Evolutionary conservation across 2,113 vertebrate species (phyloP).

Genomic region (Megaleporinus macrocephalus): DNA sequence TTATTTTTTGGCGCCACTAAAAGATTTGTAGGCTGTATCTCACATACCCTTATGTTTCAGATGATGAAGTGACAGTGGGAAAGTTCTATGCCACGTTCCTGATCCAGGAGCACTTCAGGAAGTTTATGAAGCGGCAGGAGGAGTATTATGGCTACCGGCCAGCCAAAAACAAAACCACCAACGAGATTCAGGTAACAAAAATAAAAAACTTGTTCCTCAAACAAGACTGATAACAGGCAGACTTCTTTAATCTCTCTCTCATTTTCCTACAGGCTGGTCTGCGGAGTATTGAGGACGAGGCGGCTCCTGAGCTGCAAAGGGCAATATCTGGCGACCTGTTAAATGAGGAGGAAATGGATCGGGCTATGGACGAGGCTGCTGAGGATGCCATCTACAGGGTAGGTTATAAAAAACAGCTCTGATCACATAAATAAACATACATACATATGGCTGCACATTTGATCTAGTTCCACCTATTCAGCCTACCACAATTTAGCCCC

Average conservation of each 20-base stretch:
- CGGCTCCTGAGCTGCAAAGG: conserved; percentile 84
- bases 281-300: conserved; percentile 89
- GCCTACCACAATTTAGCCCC: too few species aligned
- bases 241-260: background rate
- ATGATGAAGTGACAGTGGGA: conserved; percentile 76
- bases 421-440: background rate
- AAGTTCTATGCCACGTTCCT: conserved; percentile 94
- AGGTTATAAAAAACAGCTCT: background rate
- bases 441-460: background rate
- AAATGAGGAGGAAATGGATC: conserved; percentile 86
- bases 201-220: background rate
- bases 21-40: background rate
- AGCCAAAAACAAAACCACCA: conserved; percentile 80
- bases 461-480: background rate
- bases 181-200: conserved; percentile 86
- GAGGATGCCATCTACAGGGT: conserved; percentile 82
- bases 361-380: conserved; percentile 83
- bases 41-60: conserved; percentile 52
- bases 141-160: conserved; percentile 91
- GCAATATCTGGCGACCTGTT: conserved; percentile 90
- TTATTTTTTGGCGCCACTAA: too few species aligned
- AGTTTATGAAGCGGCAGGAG: conserved; percentile 92
- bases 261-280: conserved; percentile 83
- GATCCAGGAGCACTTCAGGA: conserved; percentile 94
- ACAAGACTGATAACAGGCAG: background rate